Base-by-base conservation (phyloP, 1,140 invertebrate species). In the Tetranychus urticae region DNA sequence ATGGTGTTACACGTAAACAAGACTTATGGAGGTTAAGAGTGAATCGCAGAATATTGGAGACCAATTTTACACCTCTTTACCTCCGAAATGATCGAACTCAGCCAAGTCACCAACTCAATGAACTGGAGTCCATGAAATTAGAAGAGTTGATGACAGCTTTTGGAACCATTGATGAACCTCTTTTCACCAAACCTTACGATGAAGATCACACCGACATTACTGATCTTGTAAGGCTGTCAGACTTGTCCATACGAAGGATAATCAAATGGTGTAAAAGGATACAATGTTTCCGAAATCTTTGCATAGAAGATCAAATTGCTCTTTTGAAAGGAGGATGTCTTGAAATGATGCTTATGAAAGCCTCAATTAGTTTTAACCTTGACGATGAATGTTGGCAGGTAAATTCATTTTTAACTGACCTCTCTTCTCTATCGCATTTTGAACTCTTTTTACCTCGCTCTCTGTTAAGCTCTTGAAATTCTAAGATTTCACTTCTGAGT, bases 181-280 rank as follows among this genome's bases (percentile, higher is more conserved):
- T 46, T 5, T n/a, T 45, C 57, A 33, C 57, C n/a, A 14, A 34
- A 12, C 23, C 37, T 13, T 23, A n/a, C 39, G 36, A 56, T 36
- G 55, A 56, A 13, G 10, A 36, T 14, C 34, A 14, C 12, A 36
- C 33, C 12, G 55, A 35, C 45, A 71, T 90, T 1, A 73, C 88
- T 54, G 84, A 84, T 66, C 81, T 90, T 5, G 86, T 90, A 56
- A 89, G 90, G 73, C 76, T 93, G 68, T 91, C 88, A 1, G 87
- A 89, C 3, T 80, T 89, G 61, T 87, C 88, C 3, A 91, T 93
- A 64, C 74, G 88, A 60, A 75, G 88, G 46, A 74, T 93, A 33
- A 91, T 92, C 66, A 88, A 88, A 71, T 89, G 90, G 83, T 82
- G 86, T 0, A 91, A 91, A 68, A 85, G 85, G 70, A 86, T 91